These are phyloP conservation scores for Zalophus californianus DNA, from an alignment of 2,797 vertebrate species.

Conservation along the genomic window DNA sequence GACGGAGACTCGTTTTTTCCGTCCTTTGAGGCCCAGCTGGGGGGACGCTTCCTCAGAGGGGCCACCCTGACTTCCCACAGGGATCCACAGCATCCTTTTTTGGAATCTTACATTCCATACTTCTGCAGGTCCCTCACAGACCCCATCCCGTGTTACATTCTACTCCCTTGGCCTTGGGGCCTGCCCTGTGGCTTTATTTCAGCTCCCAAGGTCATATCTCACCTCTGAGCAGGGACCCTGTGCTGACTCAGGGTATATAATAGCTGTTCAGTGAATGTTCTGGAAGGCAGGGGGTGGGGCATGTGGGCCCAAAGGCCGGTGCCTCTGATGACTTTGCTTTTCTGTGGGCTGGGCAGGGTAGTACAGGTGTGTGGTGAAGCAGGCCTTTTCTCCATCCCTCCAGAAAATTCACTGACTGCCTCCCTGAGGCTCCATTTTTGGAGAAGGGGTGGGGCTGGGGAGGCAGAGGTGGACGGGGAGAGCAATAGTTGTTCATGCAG, in stretches of 20 bases:
- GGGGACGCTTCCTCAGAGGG: background rate
- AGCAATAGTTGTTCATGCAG: rapidly evolving
- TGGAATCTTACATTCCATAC: background rate
- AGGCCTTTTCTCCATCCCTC: background rate
- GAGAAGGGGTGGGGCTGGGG: background rate
- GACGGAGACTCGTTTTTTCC: background rate
- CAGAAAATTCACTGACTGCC: background rate
- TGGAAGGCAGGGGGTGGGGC: background rate
- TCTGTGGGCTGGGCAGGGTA: background rate
- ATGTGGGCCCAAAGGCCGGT: background rate
- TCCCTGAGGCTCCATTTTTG: background rate
- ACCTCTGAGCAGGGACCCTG: background rate
- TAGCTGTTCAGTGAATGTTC: background rate
- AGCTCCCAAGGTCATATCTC: background rate
- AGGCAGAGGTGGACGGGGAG: background rate
- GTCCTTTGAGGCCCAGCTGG: background rate
- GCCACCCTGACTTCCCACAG: background rate
- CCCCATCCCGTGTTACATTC: background rate
- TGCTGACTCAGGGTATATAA: background rate
- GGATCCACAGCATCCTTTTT: background rate
- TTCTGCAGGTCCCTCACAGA: background rate
- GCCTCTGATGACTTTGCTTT: background rate
- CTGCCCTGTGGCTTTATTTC: background rate
- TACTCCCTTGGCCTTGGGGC: background rate
- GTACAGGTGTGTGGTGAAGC: background rate